phyloP scores from a whole-genome alignment of 2,797 vertebrate genomes.

The Brachyalestes nurse region DNA sequence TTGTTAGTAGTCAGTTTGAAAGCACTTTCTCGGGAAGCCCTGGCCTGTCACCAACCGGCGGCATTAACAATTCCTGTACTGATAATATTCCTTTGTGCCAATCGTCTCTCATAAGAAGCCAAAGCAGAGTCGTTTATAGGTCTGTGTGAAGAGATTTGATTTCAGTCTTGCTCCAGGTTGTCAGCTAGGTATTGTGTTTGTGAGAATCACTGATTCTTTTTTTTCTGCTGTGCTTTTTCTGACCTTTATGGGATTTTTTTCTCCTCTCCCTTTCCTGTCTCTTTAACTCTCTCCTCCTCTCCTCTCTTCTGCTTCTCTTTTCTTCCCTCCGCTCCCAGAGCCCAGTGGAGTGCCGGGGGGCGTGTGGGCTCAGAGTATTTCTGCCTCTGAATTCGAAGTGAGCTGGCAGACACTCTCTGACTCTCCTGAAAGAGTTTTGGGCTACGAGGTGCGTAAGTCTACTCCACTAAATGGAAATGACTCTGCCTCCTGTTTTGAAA shows the following conservation, averaged over 20 bases:
- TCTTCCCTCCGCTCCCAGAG: conserved; percentile 80
- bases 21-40: conserved; percentile 17
- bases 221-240: background rate
- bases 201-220: background rate
- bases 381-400: conserved; percentile 90
- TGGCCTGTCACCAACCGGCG: conserved; percentile 33
- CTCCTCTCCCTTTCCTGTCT: background rate
- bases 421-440: conserved; percentile 90
- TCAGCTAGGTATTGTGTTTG: conserved; percentile 7
- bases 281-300: conserved; percentile 3
- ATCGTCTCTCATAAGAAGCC: conserved; percentile 35
- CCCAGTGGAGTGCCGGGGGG: conserved; percentile 84
- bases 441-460: conserved; percentile 88
- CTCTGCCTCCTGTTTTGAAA: conserved; percentile 50
- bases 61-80: conserved; percentile 47
- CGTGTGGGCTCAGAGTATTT: conserved; percentile 87
- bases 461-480: conserved; percentile 75
- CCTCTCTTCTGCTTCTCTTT: conserved; percentile 48
- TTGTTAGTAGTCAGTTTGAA: conserved; percentile 31
- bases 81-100: conserved; percentile 49
- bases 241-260: background rate
- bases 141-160: conserved; percentile 26
- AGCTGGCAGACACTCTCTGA: conserved; percentile 87
- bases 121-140: conserved; percentile 34
- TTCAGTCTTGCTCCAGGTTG: background rate